These are phyloP conservation scores for Lagopus leucura DNA, from an alignment of 2,113 vertebrate genomes.

Conservation along the genomic window DNA sequence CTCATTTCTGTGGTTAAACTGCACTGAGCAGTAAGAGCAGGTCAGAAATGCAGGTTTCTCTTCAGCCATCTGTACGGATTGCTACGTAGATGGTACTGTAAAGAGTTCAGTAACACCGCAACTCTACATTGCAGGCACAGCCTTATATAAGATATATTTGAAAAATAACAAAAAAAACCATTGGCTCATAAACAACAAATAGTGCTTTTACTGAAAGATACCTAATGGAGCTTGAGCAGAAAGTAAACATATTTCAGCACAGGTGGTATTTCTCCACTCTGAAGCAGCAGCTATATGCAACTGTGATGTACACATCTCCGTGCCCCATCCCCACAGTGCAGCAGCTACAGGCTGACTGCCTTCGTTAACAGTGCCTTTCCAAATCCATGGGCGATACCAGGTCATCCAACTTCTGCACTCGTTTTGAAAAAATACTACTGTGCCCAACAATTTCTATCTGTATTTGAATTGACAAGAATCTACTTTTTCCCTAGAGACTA, in stretches of 20 bases:
- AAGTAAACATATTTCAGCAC: slow-evolving; percentile 43
- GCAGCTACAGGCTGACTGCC: slow-evolving; percentile 1
- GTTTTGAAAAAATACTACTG: background rate
- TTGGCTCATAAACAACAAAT: slow-evolving; percentile 38
- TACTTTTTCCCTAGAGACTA: slow-evolving; percentile 5
- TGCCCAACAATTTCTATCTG: slow-evolving; percentile 11
- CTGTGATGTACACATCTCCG: background rate
- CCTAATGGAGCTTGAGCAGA: slow-evolving; percentile 8
- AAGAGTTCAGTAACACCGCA: background rate
- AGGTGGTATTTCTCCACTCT: slow-evolving; percentile 7
- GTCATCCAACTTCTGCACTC: background rate
- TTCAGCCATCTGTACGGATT: slow-evolving; percentile 25
- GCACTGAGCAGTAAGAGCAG: slow-evolving; percentile 27
- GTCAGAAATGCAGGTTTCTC: slow-evolving; percentile 40
- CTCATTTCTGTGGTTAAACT: background rate
- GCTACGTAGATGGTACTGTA: background rate
- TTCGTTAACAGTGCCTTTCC: background rate
- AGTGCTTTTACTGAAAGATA: slow-evolving; percentile 12
- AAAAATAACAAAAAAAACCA: slow-evolving; percentile 33
- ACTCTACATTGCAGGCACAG: slow-evolving; percentile 27
- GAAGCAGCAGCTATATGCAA: background rate
- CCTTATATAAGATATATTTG: slow-evolving; percentile 30
- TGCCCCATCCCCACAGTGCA: background rate
- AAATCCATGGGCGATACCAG: background rate
- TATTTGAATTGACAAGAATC: slow-evolving; percentile 11